phyloP scores from a whole-genome alignment of 2,113 vertebrate species.

The Myrmophylax atrothorax region DNA sequence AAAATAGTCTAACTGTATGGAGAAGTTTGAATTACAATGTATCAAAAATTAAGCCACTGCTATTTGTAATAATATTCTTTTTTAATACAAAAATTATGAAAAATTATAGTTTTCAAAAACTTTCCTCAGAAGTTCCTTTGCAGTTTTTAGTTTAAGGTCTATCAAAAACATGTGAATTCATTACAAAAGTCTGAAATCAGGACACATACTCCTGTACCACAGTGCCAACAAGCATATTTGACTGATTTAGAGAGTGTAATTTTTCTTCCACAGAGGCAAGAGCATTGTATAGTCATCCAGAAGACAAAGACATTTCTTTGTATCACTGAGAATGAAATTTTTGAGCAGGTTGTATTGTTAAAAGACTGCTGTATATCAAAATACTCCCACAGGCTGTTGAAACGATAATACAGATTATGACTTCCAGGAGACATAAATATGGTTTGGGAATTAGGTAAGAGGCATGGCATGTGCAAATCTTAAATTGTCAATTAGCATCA shows the following conservation, averaged over 20 bases:
- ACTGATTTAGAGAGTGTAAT: background rate
- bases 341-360: conserved; percentile 36
- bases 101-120: background rate
- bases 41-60: background rate
- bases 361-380: conserved; percentile 26
- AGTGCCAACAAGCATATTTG: background rate
- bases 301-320: conserved; percentile 36
- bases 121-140: background rate
- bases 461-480: conserved; percentile 53
- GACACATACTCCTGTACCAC: background rate
- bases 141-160: background rate
- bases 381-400: conserved; percentile 26
- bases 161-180: background rate
- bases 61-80: background rate
- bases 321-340: conserved; percentile 11
- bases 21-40: background rate
- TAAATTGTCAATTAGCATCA: conserved; percentile 66
- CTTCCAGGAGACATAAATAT: conserved; percentile 55
- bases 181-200: background rate
- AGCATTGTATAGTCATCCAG: background rate
- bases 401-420: conserved; percentile 54
- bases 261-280: background rate
- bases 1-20: background rate
- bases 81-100: background rate
- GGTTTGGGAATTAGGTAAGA: conserved; percentile 54